Conservation (phyloP, 2,113 vertebrate species). For the Elephantulus edwardii region DNA sequence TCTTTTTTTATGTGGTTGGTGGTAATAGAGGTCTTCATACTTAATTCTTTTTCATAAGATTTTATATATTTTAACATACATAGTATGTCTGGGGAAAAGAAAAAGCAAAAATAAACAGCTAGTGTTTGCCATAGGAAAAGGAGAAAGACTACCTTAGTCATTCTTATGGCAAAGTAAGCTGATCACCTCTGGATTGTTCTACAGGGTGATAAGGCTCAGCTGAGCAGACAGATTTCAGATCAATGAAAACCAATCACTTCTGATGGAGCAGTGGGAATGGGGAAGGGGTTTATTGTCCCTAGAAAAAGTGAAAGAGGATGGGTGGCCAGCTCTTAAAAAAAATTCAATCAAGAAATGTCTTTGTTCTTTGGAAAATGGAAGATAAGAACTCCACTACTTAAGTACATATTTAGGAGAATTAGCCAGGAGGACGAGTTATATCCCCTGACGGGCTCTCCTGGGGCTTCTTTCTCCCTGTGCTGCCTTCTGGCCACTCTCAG, state of each 20-base stretch:
- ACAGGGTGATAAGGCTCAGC: fast-evolving
- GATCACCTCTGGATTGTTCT: background rate
- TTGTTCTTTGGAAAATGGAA: background rate
- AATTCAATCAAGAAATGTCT: background rate
- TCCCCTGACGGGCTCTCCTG: background rate
- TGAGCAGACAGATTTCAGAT: background rate
- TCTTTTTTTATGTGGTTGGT: fast-evolving
- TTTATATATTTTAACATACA: fast-evolving
- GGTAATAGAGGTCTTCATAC: background rate
- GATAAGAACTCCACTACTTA: background rate
- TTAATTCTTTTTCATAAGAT: background rate
- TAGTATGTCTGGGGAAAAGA: too few relatives aligned
- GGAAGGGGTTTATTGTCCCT: background rate
- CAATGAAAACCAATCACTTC: fast-evolving
- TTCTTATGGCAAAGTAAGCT: too few relatives aligned
- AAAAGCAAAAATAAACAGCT: background rate
- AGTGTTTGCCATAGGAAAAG: background rate
- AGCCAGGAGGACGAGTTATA: fast-evolving
- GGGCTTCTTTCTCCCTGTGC: too few relatives aligned
- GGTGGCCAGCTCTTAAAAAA: background rate
- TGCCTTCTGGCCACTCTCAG: too few relatives aligned
- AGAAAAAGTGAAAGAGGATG: background rate
- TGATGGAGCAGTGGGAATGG: too few relatives aligned
- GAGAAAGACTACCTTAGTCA: too few relatives aligned
- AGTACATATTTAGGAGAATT: fast-evolving